These are phyloP conservation scores for Sciaenops ocellatus DNA, from an alignment of 2,797 vertebrate species.

Conservation along the genomic window DNA sequence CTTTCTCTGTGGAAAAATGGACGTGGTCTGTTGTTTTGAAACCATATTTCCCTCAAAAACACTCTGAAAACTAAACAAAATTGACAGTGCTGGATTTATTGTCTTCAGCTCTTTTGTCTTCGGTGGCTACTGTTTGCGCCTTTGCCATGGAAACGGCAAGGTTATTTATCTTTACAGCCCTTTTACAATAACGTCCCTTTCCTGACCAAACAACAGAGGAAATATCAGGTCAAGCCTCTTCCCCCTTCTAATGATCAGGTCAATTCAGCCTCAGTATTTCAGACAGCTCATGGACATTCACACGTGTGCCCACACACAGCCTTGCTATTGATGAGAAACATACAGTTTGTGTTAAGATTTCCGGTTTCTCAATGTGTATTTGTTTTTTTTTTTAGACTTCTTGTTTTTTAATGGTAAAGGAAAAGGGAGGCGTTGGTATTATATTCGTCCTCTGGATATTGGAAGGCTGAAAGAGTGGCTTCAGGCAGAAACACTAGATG, in stretches of 20 bases:
- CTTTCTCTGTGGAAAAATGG: conserved; percentile 84
- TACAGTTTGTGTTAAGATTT: conserved; percentile 64
- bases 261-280: conserved; percentile 76
- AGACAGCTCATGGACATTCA: conserved; percentile 71
- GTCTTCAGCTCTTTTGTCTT: conserved; percentile 84
- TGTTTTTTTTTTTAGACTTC: conserved; percentile 52
- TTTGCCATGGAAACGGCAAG: conserved; percentile 90
- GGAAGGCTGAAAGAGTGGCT: conserved; percentile 35
- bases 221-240: conserved; percentile 88
- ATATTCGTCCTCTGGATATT: conserved; percentile 59
- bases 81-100: conserved; percentile 91
- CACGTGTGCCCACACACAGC: conserved; percentile 40
- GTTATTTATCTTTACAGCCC: conserved; percentile 88
- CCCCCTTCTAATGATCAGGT: conserved; percentile 83
- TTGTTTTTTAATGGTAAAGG: conserved; percentile 56
- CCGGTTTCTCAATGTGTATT: conserved; percentile 35
- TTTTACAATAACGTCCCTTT: conserved; percentile 90
- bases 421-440: conserved; percentile 53
- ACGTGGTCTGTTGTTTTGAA: conserved; percentile 84
- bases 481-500: conserved; percentile 80
- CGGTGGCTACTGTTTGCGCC: conserved; percentile 82
- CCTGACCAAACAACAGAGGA: conserved; percentile 91
- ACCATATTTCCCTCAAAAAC: conserved; percentile 87
- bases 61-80: conserved; percentile 90
- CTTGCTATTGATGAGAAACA: conserved; percentile 58